A percentile compares a stretch with the other conserved stretches of the same genome.
phyloP scores from a whole-genome alignment of 2,888 invertebrate genomes.

The Amiota communis region DNA sequence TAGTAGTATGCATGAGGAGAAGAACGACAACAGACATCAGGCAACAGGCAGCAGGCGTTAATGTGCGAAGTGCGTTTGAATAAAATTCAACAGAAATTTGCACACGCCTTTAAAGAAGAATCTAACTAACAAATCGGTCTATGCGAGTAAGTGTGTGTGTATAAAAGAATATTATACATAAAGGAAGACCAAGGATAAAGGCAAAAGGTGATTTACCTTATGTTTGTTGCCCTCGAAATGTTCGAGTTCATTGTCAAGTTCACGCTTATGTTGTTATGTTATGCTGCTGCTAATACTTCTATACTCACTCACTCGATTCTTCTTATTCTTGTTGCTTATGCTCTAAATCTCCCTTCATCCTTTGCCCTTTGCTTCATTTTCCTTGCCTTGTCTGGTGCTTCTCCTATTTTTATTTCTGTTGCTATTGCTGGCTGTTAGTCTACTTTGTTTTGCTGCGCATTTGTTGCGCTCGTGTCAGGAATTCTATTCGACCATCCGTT shows the following conservation, averaged over 20 bases:
- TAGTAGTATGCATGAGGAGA: background rate
- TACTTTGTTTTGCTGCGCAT: constrained; percentile 38
- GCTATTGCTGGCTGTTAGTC: constrained; percentile 25
- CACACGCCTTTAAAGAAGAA: background rate
- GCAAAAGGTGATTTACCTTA: constrained; percentile 65
- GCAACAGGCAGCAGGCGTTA: constrained; percentile 58
- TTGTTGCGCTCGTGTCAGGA: constrained; percentile 61
- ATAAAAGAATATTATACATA: constrained; percentile 45
- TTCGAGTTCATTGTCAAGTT: constrained; percentile 65
- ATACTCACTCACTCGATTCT: too few relatives aligned
- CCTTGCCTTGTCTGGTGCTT: too few relatives aligned
- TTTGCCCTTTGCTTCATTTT: too few relatives aligned
- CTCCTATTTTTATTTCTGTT: constrained; percentile 22
- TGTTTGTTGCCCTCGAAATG: constrained; percentile 62
- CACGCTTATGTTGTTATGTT: constrained; percentile 51
- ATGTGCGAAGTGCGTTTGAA: constrained; percentile 66
- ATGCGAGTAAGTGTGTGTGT: constrained; percentile 22
- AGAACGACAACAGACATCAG: background rate
- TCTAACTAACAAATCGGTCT: constrained; percentile 24
- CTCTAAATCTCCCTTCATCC: too few relatives aligned
- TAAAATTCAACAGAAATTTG: constrained; percentile 58
- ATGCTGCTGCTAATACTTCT: background rate
- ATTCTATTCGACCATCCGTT: constrained; percentile 23
- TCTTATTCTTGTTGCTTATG: too few relatives aligned
- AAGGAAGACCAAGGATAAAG: constrained; percentile 43